A percentile compares a stretch with the other conserved stretches of the same genome.
Conservation (phyloP, 2,888 invertebrate species). For the Periphyllus acericola region DNA sequence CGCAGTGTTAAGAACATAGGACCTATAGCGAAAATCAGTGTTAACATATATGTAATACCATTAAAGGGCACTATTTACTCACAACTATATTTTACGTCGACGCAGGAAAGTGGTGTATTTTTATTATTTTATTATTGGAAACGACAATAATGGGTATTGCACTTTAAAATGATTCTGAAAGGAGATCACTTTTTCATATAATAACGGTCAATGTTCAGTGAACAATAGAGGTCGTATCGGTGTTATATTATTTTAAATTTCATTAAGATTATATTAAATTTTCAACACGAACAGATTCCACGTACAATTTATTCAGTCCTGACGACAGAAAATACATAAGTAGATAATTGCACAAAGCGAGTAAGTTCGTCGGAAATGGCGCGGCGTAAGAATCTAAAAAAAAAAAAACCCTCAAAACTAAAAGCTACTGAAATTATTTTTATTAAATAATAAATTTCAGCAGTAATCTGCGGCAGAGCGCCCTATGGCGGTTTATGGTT, state of each 20-base stretch:
- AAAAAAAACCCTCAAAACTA: too few relatives aligned
- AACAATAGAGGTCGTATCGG: neutral
- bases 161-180: neutral
- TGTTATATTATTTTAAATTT: too few relatives aligned
- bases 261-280: too few relatives aligned
- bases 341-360: too few relatives aligned
- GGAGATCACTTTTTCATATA: neutral
- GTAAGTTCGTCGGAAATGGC: too few relatives aligned
- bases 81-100: neutral
- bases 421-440: too few relatives aligned
- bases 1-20: neutral
- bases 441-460: too few relatives aligned
- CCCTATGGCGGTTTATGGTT: neutral
- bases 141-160: neutral
- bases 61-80: neutral
- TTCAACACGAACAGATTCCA: too few relatives aligned
- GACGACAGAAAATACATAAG: too few relatives aligned
- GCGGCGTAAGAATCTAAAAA: too few relatives aligned
- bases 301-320: too few relatives aligned
- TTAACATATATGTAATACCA: neutral
- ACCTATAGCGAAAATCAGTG: neutral
- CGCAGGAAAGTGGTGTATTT: neutral
- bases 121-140: neutral
- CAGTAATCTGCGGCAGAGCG: neutral
- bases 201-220: neutral